Evolutionary conservation across 2,797 vertebrate genomes (phyloP).

Genomic region (Channa striata): DNA sequence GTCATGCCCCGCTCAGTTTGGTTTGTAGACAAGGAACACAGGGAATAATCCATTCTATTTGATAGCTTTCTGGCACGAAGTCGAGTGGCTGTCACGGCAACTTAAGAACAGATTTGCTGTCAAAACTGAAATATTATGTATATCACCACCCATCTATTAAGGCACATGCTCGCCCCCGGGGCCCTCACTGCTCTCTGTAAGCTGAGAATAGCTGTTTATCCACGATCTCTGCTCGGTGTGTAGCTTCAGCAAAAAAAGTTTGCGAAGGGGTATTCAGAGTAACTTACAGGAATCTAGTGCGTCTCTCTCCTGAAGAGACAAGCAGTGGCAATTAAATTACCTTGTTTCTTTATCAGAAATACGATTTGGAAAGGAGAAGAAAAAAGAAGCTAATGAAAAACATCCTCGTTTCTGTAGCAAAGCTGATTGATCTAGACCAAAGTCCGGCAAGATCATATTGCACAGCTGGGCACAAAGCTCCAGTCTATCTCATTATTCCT

Average conservation of each 20-base stretch:
- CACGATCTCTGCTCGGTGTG: conserved; percentile 30
- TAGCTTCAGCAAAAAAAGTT: conserved; percentile 61
- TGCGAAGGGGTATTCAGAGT: conserved; percentile 13
- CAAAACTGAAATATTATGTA: conserved; percentile 71
- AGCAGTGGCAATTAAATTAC: conserved; percentile 24
- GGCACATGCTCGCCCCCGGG: conserved; percentile 37
- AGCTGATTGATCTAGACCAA: conserved; percentile 37
- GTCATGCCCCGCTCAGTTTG: conserved; percentile 66
- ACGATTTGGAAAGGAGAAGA: conserved; percentile 16
- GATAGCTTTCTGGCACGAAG: conserved; percentile 70
- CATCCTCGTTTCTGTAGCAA: conserved; percentile 7
- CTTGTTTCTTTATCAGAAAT: conserved; percentile 38
- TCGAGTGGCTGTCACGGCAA: conserved; percentile 70
- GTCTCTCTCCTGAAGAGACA: conserved; percentile 4
- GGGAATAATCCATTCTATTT: conserved; percentile 73
- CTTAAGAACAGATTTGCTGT: conserved; percentile 75
- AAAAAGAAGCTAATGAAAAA: conserved; percentile 20
- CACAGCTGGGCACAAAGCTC: conserved; percentile 48
- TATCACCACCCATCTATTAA: conserved; percentile 68
- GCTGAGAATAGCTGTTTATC: conserved; percentile 55
- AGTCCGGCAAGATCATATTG: conserved; percentile 32
- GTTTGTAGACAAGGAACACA: conserved; percentile 58
- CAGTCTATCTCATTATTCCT: conserved; percentile 35
- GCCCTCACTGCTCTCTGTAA: conserved; percentile 30
- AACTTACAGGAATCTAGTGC: conserved; percentile 32